Percentiles rank a stretch among this genome's conserved stretches.
These are phyloP conservation scores for Latheticus oryzae DNA, from an alignment of 2,888 invertebrate genomes.

Conservation along the genomic window DNA sequence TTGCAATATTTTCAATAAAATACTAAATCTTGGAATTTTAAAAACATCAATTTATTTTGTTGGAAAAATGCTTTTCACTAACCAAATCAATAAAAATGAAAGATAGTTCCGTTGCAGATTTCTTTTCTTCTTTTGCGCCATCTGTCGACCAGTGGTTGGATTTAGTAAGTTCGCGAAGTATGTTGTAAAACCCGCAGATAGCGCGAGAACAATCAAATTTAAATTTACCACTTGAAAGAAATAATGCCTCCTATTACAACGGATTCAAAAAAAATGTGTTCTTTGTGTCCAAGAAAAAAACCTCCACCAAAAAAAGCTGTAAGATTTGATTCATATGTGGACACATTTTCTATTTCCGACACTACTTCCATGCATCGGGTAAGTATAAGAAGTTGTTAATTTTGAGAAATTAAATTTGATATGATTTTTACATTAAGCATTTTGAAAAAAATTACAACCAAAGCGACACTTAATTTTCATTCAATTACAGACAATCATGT, in stretches of 20 bases:
- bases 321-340: constrained; percentile 72
- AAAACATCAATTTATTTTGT: too few species aligned
- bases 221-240: constrained; percentile 35
- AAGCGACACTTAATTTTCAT: constrained; percentile 50
- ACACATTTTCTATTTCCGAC: constrained; percentile 73
- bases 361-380: constrained; percentile 52
- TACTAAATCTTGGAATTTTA: background rate
- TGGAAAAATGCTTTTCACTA: too few species aligned
- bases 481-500: constrained; percentile 27
- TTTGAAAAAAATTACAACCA: too few species aligned
- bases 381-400: too few species aligned
- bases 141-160: constrained; percentile 24
- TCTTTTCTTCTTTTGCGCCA: constrained; percentile 21
- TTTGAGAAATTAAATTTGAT: too few species aligned
- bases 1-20: too few species aligned
- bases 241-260: constrained; percentile 67
- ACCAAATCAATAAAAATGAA: constrained; percentile 26
- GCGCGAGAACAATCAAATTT: constrained; percentile 14
- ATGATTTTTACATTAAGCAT: background rate
- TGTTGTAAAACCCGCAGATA: constrained; percentile 11
- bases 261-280: constrained; percentile 69
- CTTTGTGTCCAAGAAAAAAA: constrained; percentile 70
- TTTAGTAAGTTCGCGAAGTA: constrained; percentile 4
- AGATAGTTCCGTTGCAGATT: constrained; percentile 14
- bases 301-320: constrained; percentile 70